Base-by-base conservation (phyloP, 1,140 invertebrate species). In the Philaenus spumarius region DNA sequence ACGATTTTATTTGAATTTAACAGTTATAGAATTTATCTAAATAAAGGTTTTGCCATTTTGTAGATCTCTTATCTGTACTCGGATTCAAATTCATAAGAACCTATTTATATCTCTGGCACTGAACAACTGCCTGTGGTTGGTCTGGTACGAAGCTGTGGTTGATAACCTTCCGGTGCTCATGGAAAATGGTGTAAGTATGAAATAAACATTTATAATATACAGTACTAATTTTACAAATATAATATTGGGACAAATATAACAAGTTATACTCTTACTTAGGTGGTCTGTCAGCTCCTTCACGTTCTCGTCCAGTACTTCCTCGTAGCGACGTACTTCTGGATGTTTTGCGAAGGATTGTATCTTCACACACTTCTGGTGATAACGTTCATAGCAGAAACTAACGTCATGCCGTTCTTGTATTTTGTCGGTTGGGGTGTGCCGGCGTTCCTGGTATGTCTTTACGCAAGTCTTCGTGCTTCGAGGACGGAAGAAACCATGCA, bases 1-100 rank as follows among this genome's bases (percentile, higher is more conserved):
- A n/a, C n/a, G n/a, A n/a, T n/a, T n/a, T n/a, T n/a, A n/a, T n/a
- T n/a, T n/a, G n/a, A n/a, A n/a, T n/a, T n/a, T n/a, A n/a, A n/a
- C n/a, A n/a, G n/a, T n/a, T n/a, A n/a, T n/a, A n/a, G n/a, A n/a
- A n/a, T n/a, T n/a, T n/a, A n/a, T n/a, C n/a, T n/a, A n/a, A n/a
- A n/a, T n/a, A n/a, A n/a, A n/a, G n/a, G n/a, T n/a, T n/a, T n/a
- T n/a, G n/a, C 3, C 26, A 9, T 30, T 30, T 62, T 59, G 0
- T 67, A 81, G 82, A 58, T 80, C 80, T 35, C 68, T 85, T 26
- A 76, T 78, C 39, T 95, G 92, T 72, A 89, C 91, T 4, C 79
- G 94, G 58, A 93, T 94, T 62, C 89, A 89, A 12, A 81, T 97
- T 51, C 94, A 97, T 72, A 95, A 93, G 81, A 93, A 96, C 74